Evolutionary conservation across 1,140 invertebrate genomes (phyloP), one percentile per base, ranked within the genome.

Genomic region (Leptopilina clavipes): DNA sequence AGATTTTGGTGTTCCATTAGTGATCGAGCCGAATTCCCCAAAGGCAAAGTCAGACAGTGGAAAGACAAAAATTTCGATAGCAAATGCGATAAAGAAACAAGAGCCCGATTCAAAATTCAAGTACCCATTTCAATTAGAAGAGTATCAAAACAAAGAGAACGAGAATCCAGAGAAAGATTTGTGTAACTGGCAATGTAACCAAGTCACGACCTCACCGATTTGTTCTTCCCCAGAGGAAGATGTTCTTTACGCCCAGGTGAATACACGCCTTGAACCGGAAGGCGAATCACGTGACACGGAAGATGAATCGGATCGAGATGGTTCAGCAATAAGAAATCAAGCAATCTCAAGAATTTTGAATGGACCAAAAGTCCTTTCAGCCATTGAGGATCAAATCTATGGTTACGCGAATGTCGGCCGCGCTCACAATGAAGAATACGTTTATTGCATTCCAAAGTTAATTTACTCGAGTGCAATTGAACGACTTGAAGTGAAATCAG

Each of bases 71-170:
- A 89, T 88, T 48, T 84, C 84, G 2, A 87, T 88, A 75, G 84
- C 86, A 0, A 85, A 86, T 12, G 81, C 82, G 0, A 77, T 85
- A 14, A 89, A 89, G 25, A 86, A 84, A 70, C 82, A 84, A 12
- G 73, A 59, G 25, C 37, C 37, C 37, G 76, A 85, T 14, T 65
- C 74, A 1, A 81, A 54, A 31, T 11, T 75, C 0, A 89, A 83
- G 43, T 86, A 86, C 72, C 81, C 88, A 43, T 88, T 84, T 89
- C 91, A 84, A 86, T 48, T 91, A 11, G 92, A 94, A 82, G 93
- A 93, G 73, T 90, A 86, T 75, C 93, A 94, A 82, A 94, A 94
- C 82, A 94, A 94, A 80, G 93, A 94, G 85, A 94, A 94, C 82
- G 93, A 94, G 79, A 93, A 92, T 85, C 93, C 93, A 7, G 82